These are phyloP conservation scores for Pardalotus punctatus DNA, from an alignment of 2,113 vertebrate species.

Conservation along the genomic window DNA sequence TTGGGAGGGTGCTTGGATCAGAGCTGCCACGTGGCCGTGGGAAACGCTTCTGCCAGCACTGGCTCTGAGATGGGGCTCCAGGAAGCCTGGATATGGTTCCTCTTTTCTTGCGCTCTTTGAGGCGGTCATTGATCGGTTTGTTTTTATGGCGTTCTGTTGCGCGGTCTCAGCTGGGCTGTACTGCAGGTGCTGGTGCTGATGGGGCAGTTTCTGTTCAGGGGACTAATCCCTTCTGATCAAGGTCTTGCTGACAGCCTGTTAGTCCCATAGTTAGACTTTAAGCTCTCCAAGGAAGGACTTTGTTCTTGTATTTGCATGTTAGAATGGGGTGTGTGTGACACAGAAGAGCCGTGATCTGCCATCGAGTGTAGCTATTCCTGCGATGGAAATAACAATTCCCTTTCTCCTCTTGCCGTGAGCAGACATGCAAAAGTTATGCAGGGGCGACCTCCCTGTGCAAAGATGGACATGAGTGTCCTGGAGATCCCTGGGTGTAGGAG, in stretches of 20 bases:
- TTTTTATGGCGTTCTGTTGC: not conserved
- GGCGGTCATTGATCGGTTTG: not conserved
- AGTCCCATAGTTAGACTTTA: not conserved
- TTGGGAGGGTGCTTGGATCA: accelerated
- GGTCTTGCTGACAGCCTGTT: not conserved
- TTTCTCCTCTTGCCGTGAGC: not conserved
- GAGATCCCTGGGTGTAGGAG: not conserved
- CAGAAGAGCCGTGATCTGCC: not conserved
- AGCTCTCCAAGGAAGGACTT: not conserved
- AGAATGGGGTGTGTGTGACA: accelerated
- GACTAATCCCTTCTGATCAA: not conserved
- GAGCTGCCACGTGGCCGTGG: not conserved
- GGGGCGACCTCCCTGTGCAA: too few species aligned
- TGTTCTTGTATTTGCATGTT: not conserved
- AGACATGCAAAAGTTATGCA: accelerated
- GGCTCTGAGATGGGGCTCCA: not conserved
- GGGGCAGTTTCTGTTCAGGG: not conserved
- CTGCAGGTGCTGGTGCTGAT: not conserved
- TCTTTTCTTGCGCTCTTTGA: not conserved
- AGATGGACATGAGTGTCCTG: not conserved
- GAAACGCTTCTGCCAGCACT: accelerated
- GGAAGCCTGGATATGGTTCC: not conserved
- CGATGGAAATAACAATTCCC: not conserved
- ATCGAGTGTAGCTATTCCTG: accelerated
- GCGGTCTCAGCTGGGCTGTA: not conserved